phyloP scores from a whole-genome alignment of 2,113 vertebrate genomes.

The Lates calcarifer region DNA sequence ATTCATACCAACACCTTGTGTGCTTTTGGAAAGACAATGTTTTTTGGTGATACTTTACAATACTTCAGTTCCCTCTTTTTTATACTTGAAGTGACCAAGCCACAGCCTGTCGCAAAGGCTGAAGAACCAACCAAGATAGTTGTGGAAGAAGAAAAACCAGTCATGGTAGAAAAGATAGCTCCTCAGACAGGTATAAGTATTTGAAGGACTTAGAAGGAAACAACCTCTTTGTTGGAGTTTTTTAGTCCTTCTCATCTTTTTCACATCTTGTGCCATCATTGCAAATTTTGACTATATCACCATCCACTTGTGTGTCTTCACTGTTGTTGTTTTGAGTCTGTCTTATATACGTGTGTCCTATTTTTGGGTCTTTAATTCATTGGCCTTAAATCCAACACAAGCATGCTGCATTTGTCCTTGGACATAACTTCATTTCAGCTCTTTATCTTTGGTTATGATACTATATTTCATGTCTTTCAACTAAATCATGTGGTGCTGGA shows the following conservation, averaged over 20 bases:
- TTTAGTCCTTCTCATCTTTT: neutral
- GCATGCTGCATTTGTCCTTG: neutral
- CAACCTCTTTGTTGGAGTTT: neutral
- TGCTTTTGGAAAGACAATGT: neutral
- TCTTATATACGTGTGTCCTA: neutral
- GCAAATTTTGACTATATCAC: neutral
- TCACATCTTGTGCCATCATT: neutral
- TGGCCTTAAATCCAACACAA: slow-evolving; percentile 1
- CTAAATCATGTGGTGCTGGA: slow-evolving; percentile 5
- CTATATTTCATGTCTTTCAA: neutral
- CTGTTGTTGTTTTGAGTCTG: slow-evolving; percentile 1
- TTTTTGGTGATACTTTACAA: neutral
- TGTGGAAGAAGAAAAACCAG: slow-evolving; percentile 63
- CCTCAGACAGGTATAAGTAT: slow-evolving; percentile 69
- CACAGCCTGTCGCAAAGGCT: slow-evolving; percentile 37
- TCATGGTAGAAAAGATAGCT: slow-evolving; percentile 40
- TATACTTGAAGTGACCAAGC: slow-evolving; percentile 54
- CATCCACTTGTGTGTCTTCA: neutral
- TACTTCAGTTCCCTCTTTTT: slow-evolving; percentile 40
- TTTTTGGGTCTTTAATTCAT: slow-evolving; percentile 13
- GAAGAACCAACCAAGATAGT: slow-evolving; percentile 62
- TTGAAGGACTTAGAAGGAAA: neutral
- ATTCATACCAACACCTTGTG: neutral
- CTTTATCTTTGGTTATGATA: neutral
- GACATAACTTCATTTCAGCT: neutral